These are phyloP conservation scores for Masnerella sp. DNA, from an alignment of 2,888 invertebrate genomes.

Conservation along the genomic window DNA sequence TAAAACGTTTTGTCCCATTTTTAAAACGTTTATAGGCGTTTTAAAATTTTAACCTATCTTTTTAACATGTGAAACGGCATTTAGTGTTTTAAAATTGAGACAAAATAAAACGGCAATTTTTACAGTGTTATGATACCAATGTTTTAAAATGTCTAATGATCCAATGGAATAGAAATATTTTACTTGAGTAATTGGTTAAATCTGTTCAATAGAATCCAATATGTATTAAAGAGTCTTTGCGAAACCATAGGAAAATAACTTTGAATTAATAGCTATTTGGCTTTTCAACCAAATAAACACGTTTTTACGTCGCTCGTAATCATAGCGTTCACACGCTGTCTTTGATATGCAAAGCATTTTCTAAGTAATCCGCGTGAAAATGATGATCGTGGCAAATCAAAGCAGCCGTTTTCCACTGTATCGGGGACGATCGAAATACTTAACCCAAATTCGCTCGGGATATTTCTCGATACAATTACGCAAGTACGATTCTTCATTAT, in stretches of 20 bases:
- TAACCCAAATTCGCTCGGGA: constrained; percentile 28
- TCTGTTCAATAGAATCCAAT: not conserved
- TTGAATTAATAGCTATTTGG: constrained; percentile 20
- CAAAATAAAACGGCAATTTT: no score
- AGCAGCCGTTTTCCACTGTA: constrained; percentile 19
- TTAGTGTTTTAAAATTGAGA: no score
- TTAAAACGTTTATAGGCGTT: no score
- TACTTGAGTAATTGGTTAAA: not conserved
- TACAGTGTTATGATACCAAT: no score
- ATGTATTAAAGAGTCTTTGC: not conserved
- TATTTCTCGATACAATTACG: constrained; percentile 9
- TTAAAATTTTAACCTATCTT: no score
- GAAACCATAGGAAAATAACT: constrained; percentile 24
- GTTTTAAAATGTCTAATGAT: no score
- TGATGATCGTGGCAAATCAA: constrained; percentile 12
- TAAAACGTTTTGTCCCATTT: no score
- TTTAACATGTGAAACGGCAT: no score
- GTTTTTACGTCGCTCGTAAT: constrained; percentile 13
- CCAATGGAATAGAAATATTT: no score
- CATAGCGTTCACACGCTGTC: constrained; percentile 3
- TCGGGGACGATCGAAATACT: constrained; percentile 17
- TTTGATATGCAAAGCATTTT: constrained; percentile 43
- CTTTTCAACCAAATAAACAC: constrained; percentile 31
- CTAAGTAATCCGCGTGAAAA: constrained; percentile 35
- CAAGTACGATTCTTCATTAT: constrained; percentile 2